Percentiles rank a stretch among this genome's conserved stretches.
These are phyloP conservation scores for Pseudomyrmex concolor DNA, from an alignment of 1,140 invertebrate genomes.

Conservation along the genomic window DNA sequence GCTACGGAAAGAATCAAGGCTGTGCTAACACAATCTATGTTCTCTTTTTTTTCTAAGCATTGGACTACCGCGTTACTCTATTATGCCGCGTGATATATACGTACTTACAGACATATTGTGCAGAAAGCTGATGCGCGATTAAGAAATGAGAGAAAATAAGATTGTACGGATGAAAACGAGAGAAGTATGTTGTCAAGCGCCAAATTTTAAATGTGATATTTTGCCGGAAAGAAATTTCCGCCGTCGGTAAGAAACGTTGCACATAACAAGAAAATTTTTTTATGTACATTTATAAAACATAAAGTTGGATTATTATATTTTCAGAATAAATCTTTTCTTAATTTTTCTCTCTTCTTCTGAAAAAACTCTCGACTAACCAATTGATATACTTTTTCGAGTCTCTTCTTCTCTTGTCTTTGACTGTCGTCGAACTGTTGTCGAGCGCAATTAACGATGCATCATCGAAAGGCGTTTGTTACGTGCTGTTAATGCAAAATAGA, in stretches of 20 bases:
- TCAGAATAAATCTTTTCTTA: too few relatives aligned
- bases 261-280: conserved; percentile 20
- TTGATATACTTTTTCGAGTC: conserved; percentile 60
- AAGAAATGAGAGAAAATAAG: conserved; percentile 51
- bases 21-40: conserved; percentile 63
- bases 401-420: conserved; percentile 39
- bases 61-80: neutral
- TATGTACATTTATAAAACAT: neutral
- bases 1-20: conserved; percentile 63
- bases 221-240: conserved; percentile 1
- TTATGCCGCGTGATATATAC: conserved; percentile 42
- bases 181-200: neutral
- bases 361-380: conserved; percentile 52
- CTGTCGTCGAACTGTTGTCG: conserved; percentile 45
- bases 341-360: neutral
- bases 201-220: conserved; percentile 33
- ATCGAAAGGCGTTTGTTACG: conserved; percentile 21
- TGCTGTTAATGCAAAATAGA: conserved; percentile 45
- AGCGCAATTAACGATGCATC: conserved; percentile 60
- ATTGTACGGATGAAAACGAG: conserved; percentile 11
- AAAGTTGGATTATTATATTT: too few relatives aligned
- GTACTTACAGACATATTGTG: conserved; percentile 13
- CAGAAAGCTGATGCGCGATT: conserved; percentile 24
- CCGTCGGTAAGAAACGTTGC: neutral
- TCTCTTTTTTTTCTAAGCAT: conserved; percentile 10